A percentile compares a stretch with the other conserved stretches of the same genome.
Evolutionary conservation across 64 coral and sea anemone genomes (phyloP).

Genomic region (Astreopora myriophthalma): DNA sequence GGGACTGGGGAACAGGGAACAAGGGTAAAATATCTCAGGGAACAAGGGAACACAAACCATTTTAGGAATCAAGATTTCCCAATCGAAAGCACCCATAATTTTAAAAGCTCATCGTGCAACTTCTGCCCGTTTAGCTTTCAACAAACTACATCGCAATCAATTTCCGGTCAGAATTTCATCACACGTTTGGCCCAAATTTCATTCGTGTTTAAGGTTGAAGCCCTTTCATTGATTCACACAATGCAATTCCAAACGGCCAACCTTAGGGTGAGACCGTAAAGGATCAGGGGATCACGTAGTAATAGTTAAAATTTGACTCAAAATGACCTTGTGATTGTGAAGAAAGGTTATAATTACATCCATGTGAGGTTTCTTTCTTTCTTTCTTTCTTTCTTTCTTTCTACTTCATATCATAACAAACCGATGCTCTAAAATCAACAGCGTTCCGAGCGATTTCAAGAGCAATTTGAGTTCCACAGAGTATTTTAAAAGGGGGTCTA

Average conservation of each 20-base stretch:
- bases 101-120: not conserved
- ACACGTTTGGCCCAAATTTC: not conserved
- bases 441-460: not conserved
- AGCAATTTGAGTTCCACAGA: not conserved
- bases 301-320: too few species aligned
- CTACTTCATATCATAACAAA: too few species aligned
- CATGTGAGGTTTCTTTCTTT: not conserved
- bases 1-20: too few species aligned
- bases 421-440: too few species aligned
- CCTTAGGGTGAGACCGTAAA: not conserved
- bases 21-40: too few species aligned
- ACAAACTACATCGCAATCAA: not conserved
- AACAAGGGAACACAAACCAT: too few species aligned
- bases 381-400: too few species aligned
- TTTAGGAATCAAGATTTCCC: too few species aligned
- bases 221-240: not conserved
- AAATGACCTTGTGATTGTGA: too few species aligned
- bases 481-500: not conserved
- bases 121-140: not conserved
- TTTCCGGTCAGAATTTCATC: constrained; percentile 1
- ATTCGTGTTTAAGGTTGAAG: not conserved
- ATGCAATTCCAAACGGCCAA: not conserved
- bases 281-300: not conserved
- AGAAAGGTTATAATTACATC: not conserved
- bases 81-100: too few species aligned